A percentile compares a stretch with the other conserved stretches of the same genome.
phyloP scores from a whole-genome alignment of 2,113 vertebrate species.

The Podilymbus podiceps region DNA sequence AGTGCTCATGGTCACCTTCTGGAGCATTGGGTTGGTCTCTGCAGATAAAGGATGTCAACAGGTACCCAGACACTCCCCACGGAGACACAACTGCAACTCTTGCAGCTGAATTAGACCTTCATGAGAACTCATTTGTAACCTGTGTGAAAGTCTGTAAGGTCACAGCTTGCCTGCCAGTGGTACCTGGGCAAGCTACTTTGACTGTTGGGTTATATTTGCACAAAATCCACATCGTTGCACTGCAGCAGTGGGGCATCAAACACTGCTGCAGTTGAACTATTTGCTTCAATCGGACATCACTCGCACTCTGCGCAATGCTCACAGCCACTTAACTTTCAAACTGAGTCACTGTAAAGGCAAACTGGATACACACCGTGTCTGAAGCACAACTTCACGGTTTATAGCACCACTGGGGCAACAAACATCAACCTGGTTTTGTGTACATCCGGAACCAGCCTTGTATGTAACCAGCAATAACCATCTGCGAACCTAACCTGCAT shows the following conservation, averaged over 20 bases:
- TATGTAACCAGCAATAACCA: not conserved
- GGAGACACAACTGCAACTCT: not conserved
- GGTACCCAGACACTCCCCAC: not conserved
- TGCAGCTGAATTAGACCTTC: not conserved
- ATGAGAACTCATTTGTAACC: not conserved
- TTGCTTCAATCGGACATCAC: not conserved
- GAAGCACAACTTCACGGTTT: not conserved
- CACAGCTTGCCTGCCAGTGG: not conserved
- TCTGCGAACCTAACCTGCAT: not conserved
- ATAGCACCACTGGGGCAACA: not conserved
- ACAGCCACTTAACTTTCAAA: not conserved
- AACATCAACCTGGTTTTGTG: not conserved
- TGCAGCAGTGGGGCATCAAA: not conserved
- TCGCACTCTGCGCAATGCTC: not conserved
- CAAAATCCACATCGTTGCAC: not conserved
- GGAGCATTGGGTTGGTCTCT: not conserved
- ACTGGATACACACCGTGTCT: not conserved
- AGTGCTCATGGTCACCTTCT: not conserved
- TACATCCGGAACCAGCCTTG: not conserved
- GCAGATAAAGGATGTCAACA: not conserved
- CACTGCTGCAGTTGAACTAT: rapidly evolving
- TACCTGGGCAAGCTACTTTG: not conserved
- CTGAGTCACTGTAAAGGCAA: not conserved
- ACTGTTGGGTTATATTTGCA: rapidly evolving
- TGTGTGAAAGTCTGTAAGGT: not conserved